These are phyloP conservation scores for Poeciliopsis presidionis DNA, from an alignment of 2,797 vertebrate genomes.

Conservation along the genomic window DNA sequence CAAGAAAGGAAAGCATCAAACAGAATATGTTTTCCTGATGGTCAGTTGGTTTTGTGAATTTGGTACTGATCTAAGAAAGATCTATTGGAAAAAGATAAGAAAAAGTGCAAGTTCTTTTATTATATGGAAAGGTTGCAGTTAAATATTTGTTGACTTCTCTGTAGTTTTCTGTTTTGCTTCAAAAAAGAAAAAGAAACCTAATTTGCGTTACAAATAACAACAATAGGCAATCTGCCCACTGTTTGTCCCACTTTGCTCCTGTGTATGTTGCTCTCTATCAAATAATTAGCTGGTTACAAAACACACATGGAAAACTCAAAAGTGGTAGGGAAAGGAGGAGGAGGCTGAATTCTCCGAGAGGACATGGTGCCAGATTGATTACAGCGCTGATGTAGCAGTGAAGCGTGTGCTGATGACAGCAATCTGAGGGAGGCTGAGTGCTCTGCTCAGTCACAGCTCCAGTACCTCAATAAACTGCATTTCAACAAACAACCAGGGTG, in stretches of 20 bases:
- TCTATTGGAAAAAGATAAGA: conserved; percentile 4
- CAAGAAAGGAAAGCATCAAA: conserved; percentile 6
- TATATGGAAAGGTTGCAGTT: not conserved
- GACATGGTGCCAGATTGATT: conserved; percentile 65
- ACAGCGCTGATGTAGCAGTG: conserved; percentile 60
- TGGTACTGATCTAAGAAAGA: not conserved
- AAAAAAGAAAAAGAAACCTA: conserved; percentile 6
- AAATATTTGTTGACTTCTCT: not conserved
- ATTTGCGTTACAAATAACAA: conserved; percentile 26
- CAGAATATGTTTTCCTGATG: conserved; percentile 30
- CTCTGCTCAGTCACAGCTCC: conserved; percentile 51
- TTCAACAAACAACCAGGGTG: conserved; percentile 26
- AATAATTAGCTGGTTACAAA: conserved; percentile 60
- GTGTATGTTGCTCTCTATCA: conserved; percentile 46
- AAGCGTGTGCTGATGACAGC: conserved; percentile 74
- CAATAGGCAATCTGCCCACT: conserved; percentile 21
- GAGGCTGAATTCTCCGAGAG: conserved; percentile 33
- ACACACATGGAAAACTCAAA: conserved; percentile 20
- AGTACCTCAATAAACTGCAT: conserved; percentile 46
- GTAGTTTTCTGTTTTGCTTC: conserved; percentile 7
- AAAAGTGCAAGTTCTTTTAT: not conserved
- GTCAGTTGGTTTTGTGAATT: not conserved
- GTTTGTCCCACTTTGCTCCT: conserved; percentile 32
- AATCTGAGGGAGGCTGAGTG: conserved; percentile 49
- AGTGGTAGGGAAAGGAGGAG: conserved; percentile 10